Percentiles rank a stretch among this genome's conserved stretches.
These are phyloP conservation scores for Todiramphus saurophagus DNA, from an alignment of 2,113 vertebrate genomes.

Conservation along the genomic window DNA sequence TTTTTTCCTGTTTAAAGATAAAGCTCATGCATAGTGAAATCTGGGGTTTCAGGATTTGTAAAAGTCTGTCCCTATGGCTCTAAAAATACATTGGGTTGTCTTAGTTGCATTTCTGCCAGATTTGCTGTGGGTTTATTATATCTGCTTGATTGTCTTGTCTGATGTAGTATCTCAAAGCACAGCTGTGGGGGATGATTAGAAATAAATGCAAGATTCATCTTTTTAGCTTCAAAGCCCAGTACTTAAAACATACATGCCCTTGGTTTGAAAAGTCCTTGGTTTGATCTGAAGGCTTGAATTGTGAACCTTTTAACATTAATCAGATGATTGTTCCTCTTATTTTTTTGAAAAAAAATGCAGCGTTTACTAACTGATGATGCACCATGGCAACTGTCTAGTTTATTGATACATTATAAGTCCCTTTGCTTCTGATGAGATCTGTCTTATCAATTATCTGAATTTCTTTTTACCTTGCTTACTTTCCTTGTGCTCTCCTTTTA, in stretches of 20 bases:
- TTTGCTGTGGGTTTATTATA: neutral
- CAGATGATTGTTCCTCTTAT: neutral
- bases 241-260: neutral
- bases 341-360: neutral
- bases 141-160: neutral
- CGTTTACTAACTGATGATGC: neutral
- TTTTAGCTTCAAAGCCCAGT: neutral
- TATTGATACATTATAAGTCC: neutral
- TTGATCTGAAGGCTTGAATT: neutral
- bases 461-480: neutral
- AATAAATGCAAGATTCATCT: neutral
- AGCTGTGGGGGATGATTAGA: neutral
- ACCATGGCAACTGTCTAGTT: neutral
- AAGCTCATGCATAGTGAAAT: neutral
- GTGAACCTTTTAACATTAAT: neutral
- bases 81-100: neutral
- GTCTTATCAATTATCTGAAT: neutral
- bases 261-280: neutral
- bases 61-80: neutral
- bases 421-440: neutral
- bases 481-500: neutral
- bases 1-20: neutral
- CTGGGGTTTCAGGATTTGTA: neutral
- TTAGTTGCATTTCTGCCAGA: neutral
- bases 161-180: neutral